Evolutionary conservation across 2,797 vertebrate genomes (phyloP), one percentile per base, ranked within the genome.

Genomic region (Rhinoraja longicauda): DNA sequence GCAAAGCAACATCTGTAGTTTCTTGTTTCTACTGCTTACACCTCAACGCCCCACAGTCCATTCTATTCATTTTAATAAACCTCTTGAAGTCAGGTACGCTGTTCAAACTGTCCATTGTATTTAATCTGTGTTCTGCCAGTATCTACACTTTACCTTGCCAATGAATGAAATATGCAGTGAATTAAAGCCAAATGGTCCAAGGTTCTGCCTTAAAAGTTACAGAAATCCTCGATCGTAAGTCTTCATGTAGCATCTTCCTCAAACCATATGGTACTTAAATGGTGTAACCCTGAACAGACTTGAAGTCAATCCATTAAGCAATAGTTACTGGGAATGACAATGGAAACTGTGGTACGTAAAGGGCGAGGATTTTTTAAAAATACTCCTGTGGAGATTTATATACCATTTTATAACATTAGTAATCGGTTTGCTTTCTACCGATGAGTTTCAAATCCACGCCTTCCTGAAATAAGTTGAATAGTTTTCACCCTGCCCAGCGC

Each of bases 161-260:
- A 70, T 75, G 53, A 90, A 92, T 73, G 21, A 75, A 75, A 92
- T 92, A 73, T 73, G 70, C 24, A 53, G 90, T 73, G 92, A 92
- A 75, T 75, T 92, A 92, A 92, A n/a, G 90, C 90, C 90, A 92
- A 92, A 92, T 92, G 24, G 53, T 75, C 90, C 45, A 92, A 75
- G 64, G 90, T 92, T 29, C 90, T 75, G 90, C 90, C 90, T 92
- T 92, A 92, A 92, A 90, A 75, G n/a, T 26, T 73, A 91, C 70
- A 73, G 64, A 70, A 57, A 36, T 70, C 67, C 10, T 13, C 24
- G 88, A 72, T 92, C 90, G 21, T 92, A 53, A 53, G 53, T 75
- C 70, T 53, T 73, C 24, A 53, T 92, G n/a, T 88, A 92, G 70
- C 67, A 53, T 75, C 67, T 92, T 92, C 32, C 70, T 75, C 70